Conservation (phyloP, 2,113 vertebrate genomes). For the Triplophysa tibetana region DNA sequence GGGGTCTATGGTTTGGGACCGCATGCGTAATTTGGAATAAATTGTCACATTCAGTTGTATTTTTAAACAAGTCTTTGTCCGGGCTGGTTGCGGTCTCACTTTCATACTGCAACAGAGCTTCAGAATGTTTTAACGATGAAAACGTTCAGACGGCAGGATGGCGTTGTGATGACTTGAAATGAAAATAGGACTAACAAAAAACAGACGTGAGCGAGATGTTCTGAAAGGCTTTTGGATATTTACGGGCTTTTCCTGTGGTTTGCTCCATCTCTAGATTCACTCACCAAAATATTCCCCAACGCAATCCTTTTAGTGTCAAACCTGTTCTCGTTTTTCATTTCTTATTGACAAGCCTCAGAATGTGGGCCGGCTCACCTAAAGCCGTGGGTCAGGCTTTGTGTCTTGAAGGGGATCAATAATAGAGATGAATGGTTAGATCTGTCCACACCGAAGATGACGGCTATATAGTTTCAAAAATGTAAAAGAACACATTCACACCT, state of each 20-base stretch:
- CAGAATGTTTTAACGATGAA: too few species aligned
- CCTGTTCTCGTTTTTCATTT: not conserved
- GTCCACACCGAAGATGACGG: too few species aligned
- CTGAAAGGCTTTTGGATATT: not conserved
- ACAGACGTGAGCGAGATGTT: too few species aligned
- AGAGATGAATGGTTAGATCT: too few species aligned
- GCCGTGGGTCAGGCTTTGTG: too few species aligned
- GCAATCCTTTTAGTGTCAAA: not conserved
- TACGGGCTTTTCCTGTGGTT: not conserved
- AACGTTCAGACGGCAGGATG: too few species aligned
- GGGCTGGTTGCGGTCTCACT: not conserved
- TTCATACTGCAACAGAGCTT: not conserved
- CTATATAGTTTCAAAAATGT: too few species aligned
- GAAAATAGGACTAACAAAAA: too few species aligned
- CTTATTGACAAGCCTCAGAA: not conserved
- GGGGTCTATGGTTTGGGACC: constrained; percentile 47
- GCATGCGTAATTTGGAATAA: constrained; percentile 6
- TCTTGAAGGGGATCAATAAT: too few species aligned
- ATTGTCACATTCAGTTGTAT: constrained; percentile 20
- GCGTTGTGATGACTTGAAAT: too few species aligned
- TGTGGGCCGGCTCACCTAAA: not conserved
- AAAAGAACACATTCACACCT: too few species aligned
- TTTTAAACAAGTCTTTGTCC: constrained; percentile 24
- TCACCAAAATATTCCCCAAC: not conserved
- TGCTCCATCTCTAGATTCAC: not conserved